A percentile compares a stretch with the other conserved stretches of the same genome.
These are phyloP conservation scores for Xylota segnis DNA, from an alignment of 2,888 invertebrate species.

Conservation along the genomic window DNA sequence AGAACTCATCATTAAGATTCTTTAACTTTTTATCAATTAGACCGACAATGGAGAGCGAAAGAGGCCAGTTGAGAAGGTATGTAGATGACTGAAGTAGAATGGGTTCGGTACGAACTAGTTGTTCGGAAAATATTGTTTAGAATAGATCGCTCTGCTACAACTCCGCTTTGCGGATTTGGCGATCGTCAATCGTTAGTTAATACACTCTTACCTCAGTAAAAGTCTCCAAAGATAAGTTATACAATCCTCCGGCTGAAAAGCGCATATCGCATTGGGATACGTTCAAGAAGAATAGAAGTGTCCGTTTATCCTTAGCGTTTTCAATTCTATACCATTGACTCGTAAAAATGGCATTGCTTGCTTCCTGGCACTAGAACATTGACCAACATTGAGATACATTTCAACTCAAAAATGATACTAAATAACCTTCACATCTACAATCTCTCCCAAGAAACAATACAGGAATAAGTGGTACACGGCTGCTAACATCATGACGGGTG, in stretches of 20 bases:
- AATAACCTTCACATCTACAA: slow-evolving; percentile 51
- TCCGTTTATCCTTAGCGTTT: slow-evolving; percentile 21
- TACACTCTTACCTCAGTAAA: slow-evolving; percentile 45
- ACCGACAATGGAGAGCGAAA: too few relatives aligned
- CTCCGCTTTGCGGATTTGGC: too few relatives aligned
- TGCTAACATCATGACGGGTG: slow-evolving; percentile 27
- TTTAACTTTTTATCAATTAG: too few relatives aligned
- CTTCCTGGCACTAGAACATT: slow-evolving; percentile 36
- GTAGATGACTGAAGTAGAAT: too few relatives aligned
- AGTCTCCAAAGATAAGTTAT: slow-evolving; percentile 39
- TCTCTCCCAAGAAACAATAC: slow-evolving; percentile 52
- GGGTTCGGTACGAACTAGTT: too few relatives aligned
- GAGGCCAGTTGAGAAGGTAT: too few relatives aligned
- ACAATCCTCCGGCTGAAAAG: slow-evolving; percentile 49
- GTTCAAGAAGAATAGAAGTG: slow-evolving; percentile 21
- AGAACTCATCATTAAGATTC: too few relatives aligned
- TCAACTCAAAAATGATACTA: neutral
- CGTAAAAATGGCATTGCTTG: slow-evolving; percentile 24
- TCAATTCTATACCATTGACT: slow-evolving; percentile 52
- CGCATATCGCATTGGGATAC: slow-evolving; percentile 43
- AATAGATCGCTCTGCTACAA: too few relatives aligned
- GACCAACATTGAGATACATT: neutral
- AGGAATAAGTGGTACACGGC: slow-evolving; percentile 35
- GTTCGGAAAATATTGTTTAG: too few relatives aligned
- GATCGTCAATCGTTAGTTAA: too few relatives aligned